phyloP scores from a whole-genome alignment of 2,888 invertebrate species.

The Caenorhabditis drosophilae region DNA sequence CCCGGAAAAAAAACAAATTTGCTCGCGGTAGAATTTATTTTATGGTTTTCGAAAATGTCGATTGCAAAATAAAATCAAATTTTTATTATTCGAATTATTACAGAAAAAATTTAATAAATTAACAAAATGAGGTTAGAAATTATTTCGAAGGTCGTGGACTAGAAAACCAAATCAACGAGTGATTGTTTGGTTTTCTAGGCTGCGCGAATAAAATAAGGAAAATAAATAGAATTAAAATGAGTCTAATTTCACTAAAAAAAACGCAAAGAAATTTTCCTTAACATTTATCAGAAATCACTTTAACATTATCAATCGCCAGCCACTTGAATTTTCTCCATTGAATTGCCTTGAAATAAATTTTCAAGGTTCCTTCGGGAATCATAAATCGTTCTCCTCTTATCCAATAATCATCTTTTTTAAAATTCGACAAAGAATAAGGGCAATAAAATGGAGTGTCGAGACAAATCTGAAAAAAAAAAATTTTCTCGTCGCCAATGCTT shows the following conservation, averaged over 20 bases:
- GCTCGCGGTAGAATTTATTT: too few species aligned
- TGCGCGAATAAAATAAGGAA: slow-evolving; percentile 1
- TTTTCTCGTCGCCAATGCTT: too few species aligned
- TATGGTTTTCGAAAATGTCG: too few species aligned
- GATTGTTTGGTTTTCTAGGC: not conserved
- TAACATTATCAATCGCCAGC: slow-evolving; percentile 61
- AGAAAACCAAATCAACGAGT: too few species aligned
- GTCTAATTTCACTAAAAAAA: too few species aligned
- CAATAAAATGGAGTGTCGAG: slow-evolving; percentile 56
- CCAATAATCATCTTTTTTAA: slow-evolving; percentile 51
- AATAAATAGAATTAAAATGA: not conserved
- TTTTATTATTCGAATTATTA: slow-evolving; percentile 1
- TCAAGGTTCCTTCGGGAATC: slow-evolving; percentile 44
- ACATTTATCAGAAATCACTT: slow-evolving; percentile 20
- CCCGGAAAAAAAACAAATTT: too few species aligned
- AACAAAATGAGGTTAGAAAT: slow-evolving; percentile 16
- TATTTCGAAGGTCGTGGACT: too few species aligned
- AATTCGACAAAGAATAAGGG: slow-evolving; percentile 49
- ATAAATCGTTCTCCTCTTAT: slow-evolving; percentile 47
- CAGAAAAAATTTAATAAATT: not conserved
- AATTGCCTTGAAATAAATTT: slow-evolving; percentile 59
- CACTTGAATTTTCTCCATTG: slow-evolving; percentile 64
- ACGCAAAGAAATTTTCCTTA: too few species aligned
- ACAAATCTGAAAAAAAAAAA: slow-evolving; percentile 39
- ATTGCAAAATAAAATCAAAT: too few species aligned